A percentile compares a stretch with the other conserved stretches of the same genome.
Conservation (phyloP, 2,113 vertebrate species). For the Aegithalos caudatus region DNA sequence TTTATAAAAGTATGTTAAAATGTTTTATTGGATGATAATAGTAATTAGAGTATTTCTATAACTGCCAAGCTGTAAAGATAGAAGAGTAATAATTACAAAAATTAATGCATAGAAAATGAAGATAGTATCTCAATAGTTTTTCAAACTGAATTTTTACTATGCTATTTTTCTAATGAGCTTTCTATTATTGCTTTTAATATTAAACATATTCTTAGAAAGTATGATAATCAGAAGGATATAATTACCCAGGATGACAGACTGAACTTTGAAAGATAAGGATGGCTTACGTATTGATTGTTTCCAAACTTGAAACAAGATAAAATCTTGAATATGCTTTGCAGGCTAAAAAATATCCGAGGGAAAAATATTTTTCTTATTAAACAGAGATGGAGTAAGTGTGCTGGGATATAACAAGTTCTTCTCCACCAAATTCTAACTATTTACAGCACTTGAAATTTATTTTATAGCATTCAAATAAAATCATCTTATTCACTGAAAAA, state of each 20-base stretch:
- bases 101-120: neutral
- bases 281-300: neutral
- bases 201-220: neutral
- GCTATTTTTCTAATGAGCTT: neutral
- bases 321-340: neutral
- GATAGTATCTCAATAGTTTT: neutral
- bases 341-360: neutral
- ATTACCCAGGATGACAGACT: neutral
- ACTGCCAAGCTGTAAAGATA: neutral
- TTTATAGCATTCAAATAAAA: neutral
- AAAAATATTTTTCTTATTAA: slow-evolving; percentile 10
- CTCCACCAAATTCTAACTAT: neutral
- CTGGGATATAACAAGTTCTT: neutral
- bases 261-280: neutral
- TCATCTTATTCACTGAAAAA: neutral
- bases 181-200: neutral
- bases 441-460: neutral
- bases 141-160: neutral
- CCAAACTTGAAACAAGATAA: neutral
- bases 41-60: neutral
- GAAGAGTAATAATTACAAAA: neutral
- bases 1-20: neutral
- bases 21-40: neutral
- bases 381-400: neutral
- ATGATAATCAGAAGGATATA: neutral